Evolutionary conservation across 2,797 vertebrate species (phyloP), one percentile per base, ranked within the genome.

Genomic region (Eremophila alpestris): DNA sequence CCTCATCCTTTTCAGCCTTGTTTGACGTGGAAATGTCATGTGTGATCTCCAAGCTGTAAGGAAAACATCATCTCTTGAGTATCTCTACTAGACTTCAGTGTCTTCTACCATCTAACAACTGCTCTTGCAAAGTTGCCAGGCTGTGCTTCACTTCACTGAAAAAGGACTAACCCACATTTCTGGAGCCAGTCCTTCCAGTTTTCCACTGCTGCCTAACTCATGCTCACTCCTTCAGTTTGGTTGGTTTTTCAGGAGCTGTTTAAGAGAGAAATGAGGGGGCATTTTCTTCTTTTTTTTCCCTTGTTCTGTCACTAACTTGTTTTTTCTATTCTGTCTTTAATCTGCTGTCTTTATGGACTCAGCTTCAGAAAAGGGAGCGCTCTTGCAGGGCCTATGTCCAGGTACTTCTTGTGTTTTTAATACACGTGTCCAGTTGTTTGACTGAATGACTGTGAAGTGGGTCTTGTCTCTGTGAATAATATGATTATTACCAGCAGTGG

Each of bases 351-450:
- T 96, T 97, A 96, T 97, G 97, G 98, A 98, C 98, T 97, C 99
- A 99, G 99, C 99, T 99, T 98, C 99, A 99, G 99, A 99, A 99
- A 98, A 98, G 99, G 97, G 99, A 99, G 96, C 99, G 99, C 95
- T 99, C 99, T 93, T 99, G 99, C 98, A 99, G 99, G 96, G 99
- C 99, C 98, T 99, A 99, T 97, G 98, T 99, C 96, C 99, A 99
- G 99, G 99, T 99, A 99, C 98, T 98, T 98, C 95, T 97, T 90
- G 95, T 90, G 94, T 97, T 97, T 97, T 92, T 97, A 97, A 97
- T 97, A 89, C 92, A 90, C 74, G 2, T 97, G 94, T 96, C 95
- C 84, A 90, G 71, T 95, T 97, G 93, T 97, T 96, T 96, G 94
- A 90, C 80, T 93, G 93, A 96, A 83, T 97, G 96, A 90, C 75